phyloP scores from a whole-genome alignment of 2,113 vertebrate species.

The Antennarius striatus region DNA sequence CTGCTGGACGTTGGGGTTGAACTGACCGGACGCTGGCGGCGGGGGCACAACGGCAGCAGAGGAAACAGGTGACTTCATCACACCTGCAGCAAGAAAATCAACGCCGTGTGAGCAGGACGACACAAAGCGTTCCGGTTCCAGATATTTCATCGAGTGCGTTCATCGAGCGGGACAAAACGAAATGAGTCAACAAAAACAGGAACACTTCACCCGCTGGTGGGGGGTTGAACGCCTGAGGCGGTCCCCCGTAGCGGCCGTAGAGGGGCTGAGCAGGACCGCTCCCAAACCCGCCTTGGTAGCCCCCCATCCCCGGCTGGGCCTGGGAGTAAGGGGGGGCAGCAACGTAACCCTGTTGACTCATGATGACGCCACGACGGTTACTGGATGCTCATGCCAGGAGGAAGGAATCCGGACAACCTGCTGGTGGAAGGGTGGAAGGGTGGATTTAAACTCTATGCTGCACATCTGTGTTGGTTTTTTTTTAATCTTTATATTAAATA shows the following conservation, averaged over 20 bases:
- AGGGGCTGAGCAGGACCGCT: conserved; percentile 76
- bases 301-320: conserved; percentile 88
- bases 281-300: conserved; percentile 83
- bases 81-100: conserved; percentile 70
- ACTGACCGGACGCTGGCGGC: conserved; percentile 68
- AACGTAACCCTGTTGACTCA: conserved; percentile 97
- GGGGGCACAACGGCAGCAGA: conserved; percentile 71
- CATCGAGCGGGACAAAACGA: too few relatives aligned
- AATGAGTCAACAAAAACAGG: neutral
- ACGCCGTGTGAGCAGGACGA: neutral
- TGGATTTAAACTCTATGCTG: neutral
- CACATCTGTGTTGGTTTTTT: neutral
- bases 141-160: neutral
- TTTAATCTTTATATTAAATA: too few relatives aligned
- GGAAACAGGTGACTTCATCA: conserved; percentile 80
- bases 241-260: conserved; percentile 86
- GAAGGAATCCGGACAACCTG: conserved; percentile 40
- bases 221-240: conserved; percentile 70
- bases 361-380: conserved; percentile 64
- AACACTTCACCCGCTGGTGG: conserved; percentile 81
- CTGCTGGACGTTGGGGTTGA: conserved; percentile 76
- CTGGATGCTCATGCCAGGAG: conserved; percentile 74
- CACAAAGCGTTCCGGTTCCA: neutral
- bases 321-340: conserved; percentile 91
- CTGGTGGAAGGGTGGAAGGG: neutral